Evolutionary conservation across 2,113 vertebrate genomes (phyloP).

Genomic region (Ameiurus melas): DNA sequence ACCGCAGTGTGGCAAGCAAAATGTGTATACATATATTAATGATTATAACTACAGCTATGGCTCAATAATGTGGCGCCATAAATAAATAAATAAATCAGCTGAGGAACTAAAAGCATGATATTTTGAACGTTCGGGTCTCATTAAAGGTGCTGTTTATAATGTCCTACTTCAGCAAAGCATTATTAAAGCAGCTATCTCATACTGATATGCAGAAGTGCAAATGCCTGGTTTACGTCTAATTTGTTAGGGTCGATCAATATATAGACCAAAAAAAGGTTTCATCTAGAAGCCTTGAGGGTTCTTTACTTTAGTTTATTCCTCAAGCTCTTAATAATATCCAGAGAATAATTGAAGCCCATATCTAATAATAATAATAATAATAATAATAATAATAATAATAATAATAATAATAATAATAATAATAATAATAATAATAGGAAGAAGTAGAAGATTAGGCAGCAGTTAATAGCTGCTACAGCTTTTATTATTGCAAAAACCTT

Average conservation of each 20-base stretch:
- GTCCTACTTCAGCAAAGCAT: neutral
- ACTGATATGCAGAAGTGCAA: neutral
- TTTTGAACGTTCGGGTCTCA: neutral
- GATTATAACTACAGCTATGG: conserved; percentile 54
- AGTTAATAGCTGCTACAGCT: neutral
- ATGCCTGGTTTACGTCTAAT: neutral
- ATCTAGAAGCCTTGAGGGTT: neutral
- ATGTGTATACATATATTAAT: too few relatives aligned
- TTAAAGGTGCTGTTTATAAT: neutral
- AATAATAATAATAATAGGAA: neutral
- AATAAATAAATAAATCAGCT: neutral
- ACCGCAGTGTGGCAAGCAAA: conserved; percentile 68
- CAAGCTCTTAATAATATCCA: neutral
- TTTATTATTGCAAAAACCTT: neutral
- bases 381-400: neutral
- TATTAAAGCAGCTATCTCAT: neutral
- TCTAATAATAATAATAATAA: neutral
- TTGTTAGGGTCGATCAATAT: neutral
- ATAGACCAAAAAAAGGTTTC: neutral
- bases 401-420: neutral
- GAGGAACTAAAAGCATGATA: neutral
- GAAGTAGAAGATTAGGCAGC: neutral
- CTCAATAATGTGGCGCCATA: conserved; percentile 3
- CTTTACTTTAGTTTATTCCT: neutral
- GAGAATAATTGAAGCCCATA: neutral